Conservation (phyloP, 1,140 invertebrate genomes). For the Drosophila jambulina region DNA sequence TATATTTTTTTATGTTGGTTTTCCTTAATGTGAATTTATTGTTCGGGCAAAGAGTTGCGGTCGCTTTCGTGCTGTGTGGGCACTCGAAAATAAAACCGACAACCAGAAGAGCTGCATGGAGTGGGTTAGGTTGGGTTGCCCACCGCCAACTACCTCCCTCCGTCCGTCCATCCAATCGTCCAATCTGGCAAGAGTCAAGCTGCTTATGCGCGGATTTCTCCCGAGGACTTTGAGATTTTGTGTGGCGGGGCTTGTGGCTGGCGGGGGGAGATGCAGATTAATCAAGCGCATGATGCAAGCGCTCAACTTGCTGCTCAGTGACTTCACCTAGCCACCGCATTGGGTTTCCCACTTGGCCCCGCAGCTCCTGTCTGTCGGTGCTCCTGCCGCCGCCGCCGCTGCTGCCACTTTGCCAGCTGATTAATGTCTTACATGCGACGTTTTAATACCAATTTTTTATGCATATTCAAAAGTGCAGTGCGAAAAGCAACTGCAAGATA, state of each 20-base stretch:
- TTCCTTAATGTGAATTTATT: slow-evolving; percentile 73
- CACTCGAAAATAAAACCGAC: slow-evolving; percentile 74
- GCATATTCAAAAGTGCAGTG: slow-evolving; percentile 75
- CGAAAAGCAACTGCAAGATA: slow-evolving; percentile 46
- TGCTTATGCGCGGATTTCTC: slow-evolving; percentile 55
- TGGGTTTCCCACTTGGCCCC: slow-evolving; percentile 2
- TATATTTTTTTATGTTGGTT: slow-evolving; percentile 10
- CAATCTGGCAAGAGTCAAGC: slow-evolving; percentile 60
- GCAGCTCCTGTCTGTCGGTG: slow-evolving; percentile 13
- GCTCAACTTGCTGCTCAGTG: slow-evolving; percentile 73
- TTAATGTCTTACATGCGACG: slow-evolving; percentile 83
- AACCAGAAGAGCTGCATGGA: slow-evolving; percentile 34
- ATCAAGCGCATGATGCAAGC: slow-evolving; percentile 74
- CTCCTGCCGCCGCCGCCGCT: slow-evolving; percentile 57
- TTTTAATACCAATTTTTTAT: slow-evolving; percentile 84
- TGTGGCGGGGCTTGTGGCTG: not conserved
- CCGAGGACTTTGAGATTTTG: slow-evolving; percentile 6
- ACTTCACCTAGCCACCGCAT: slow-evolving; percentile 69
- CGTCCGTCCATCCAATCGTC: slow-evolving; percentile 5
- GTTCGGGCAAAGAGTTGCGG: slow-evolving; percentile 56
- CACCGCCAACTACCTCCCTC: slow-evolving; percentile 1
- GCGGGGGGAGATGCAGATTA: slow-evolving; percentile 65
- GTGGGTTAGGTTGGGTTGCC: slow-evolving; percentile 47
- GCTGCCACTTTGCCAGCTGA: slow-evolving; percentile 79
- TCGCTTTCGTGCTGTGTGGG: slow-evolving; percentile 68